phyloP scores from a whole-genome alignment of 2,113 vertebrate genomes.

The Cairina moschata region DNA sequence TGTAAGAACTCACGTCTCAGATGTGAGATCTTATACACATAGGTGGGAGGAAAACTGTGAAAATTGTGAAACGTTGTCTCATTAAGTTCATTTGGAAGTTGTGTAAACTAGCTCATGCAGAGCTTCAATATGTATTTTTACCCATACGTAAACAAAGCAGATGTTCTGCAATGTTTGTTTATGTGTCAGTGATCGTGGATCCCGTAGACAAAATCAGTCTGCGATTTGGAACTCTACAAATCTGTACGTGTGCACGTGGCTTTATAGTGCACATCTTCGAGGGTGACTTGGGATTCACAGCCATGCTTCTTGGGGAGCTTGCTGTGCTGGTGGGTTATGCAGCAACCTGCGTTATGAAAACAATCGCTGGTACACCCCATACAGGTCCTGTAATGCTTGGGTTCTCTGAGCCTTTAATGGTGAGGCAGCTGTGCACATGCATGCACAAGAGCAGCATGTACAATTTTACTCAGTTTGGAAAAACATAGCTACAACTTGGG shows the following conservation, averaged over 20 bases:
- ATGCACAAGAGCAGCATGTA: not conserved
- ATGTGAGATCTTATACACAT: not conserved
- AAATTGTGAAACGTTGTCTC: not conserved
- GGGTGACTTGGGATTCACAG: conserved; percentile 9
- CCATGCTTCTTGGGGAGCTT: not conserved
- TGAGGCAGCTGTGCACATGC: not conserved
- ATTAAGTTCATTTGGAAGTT: not conserved
- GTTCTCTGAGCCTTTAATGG: conserved; percentile 16
- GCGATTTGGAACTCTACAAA: not conserved
- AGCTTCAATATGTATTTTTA: not conserved
- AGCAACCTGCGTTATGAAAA: not conserved
- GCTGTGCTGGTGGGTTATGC: not conserved
- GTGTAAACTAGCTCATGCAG: not conserved
- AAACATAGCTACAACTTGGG: not conserved
- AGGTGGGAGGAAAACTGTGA: not conserved
- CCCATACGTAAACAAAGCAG: not conserved
- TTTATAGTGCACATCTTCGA: not conserved
- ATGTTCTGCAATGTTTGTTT: not conserved
- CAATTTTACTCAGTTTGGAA: not conserved
- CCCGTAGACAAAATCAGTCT: not conserved
- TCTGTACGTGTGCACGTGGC: not conserved
- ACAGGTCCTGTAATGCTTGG: not conserved
- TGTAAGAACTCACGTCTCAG: not conserved
- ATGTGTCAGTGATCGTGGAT: not conserved
- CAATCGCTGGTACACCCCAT: not conserved